phyloP scores from a whole-genome alignment of 2,888 invertebrate species.

The Xestoiulus laeticollis region DNA sequence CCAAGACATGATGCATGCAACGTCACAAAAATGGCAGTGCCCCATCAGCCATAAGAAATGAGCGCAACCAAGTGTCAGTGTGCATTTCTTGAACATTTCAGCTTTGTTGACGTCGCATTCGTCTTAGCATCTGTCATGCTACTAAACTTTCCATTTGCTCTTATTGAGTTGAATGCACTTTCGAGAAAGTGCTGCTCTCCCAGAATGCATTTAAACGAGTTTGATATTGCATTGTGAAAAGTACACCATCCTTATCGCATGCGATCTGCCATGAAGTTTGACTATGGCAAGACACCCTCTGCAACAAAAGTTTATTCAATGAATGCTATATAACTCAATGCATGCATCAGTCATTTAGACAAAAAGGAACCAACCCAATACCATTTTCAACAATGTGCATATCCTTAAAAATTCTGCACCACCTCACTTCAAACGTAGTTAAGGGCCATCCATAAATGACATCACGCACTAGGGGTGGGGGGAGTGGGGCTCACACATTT shows the following conservation, averaged over 20 bases:
- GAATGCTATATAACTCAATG: too few relatives aligned
- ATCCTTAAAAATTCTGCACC: too few relatives aligned
- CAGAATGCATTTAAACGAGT: neutral
- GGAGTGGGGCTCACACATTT: too few relatives aligned
- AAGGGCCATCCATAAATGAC: too few relatives aligned
- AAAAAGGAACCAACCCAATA: too few relatives aligned
- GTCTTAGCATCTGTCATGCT: slow-evolving; percentile 25
- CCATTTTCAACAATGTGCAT: too few relatives aligned
- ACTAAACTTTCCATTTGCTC: slow-evolving; percentile 24
- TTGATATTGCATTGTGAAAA: neutral
- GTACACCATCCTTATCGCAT: neutral
- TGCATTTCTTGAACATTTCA: slow-evolving; percentile 39
- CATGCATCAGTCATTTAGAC: too few relatives aligned
- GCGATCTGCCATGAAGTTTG: neutral
- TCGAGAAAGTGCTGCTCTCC: neutral
- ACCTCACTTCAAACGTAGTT: too few relatives aligned
- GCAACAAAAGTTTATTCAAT: too few relatives aligned
- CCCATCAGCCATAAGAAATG: slow-evolving; percentile 34
- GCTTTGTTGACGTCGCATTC: slow-evolving; percentile 34
- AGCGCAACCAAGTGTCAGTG: slow-evolving; percentile 16
- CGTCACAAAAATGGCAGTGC: slow-evolving; percentile 34
- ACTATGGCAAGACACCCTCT: neutral
- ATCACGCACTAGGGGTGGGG: too few relatives aligned
- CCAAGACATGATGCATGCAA: neutral
- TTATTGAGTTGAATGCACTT: slow-evolving; percentile 35